Percentiles rank a stretch among this genome's conserved stretches.
Conservation (phyloP, 2,797 vertebrate genomes). For the Phrynocephalus vlangalii region DNA sequence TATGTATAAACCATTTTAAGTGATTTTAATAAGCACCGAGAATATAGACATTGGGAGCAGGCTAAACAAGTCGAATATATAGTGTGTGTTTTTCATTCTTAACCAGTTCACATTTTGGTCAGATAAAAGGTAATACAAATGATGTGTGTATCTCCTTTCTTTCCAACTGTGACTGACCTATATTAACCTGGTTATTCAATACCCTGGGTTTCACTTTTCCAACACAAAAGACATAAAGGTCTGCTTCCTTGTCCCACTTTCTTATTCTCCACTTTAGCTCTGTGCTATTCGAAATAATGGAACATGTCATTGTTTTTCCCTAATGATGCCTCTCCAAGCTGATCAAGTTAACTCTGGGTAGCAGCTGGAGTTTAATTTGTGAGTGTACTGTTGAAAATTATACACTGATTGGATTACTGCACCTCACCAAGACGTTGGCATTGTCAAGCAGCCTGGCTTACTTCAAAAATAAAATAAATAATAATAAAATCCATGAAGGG, state of each 20-base stretch:
- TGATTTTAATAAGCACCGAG: conserved; percentile 38
- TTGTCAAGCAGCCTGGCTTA: conserved; percentile 53
- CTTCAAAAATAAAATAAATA: not conserved
- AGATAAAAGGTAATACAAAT: conserved; percentile 63
- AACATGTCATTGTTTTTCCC: conserved; percentile 82
- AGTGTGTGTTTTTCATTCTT: conserved; percentile 40
- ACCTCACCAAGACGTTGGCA: conserved; percentile 59
- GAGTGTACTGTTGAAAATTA: conserved; percentile 64
- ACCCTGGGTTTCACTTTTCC: conserved; percentile 63
- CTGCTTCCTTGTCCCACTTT: conserved; percentile 18
- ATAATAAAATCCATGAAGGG: not conserved
- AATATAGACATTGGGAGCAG: conserved; percentile 42
- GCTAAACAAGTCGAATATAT: conserved; percentile 16
- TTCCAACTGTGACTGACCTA: conserved; percentile 62
- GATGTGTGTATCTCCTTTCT: conserved; percentile 69
- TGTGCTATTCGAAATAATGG: conserved; percentile 70
- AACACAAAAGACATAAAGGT: conserved; percentile 62
- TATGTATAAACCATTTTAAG: conserved; percentile 38
- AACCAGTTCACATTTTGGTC: conserved; percentile 55
- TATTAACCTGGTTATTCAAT: conserved; percentile 69
- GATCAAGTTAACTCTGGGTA: conserved; percentile 74
- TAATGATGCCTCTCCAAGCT: conserved; percentile 61
- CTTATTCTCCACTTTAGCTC: conserved; percentile 67
- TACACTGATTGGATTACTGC: conserved; percentile 62
- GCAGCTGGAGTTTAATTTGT: conserved; percentile 73